Evolutionary conservation across 2,113 vertebrate genomes (phyloP).

Genomic region (Barnardius zonarius): DNA sequence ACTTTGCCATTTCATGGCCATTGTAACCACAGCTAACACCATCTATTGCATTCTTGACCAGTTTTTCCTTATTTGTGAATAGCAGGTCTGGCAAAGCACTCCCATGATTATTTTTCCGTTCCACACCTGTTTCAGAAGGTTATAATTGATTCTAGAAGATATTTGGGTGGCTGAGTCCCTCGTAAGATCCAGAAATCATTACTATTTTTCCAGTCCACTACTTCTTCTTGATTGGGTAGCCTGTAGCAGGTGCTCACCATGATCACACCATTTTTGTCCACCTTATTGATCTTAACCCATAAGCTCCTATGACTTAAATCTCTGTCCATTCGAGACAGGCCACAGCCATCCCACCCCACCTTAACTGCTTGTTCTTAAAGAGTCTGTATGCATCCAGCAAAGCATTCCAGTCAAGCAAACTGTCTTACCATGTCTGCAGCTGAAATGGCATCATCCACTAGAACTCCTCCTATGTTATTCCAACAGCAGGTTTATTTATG

Average conservation of each 20-base stretch:
- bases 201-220: neutral
- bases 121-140: neutral
- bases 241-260: neutral
- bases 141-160: neutral
- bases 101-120: neutral
- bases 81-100: neutral
- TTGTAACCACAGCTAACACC: neutral
- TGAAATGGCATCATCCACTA: neutral
- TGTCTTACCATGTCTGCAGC: neutral
- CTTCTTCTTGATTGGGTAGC: neutral
- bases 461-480: neutral
- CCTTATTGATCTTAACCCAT: neutral
- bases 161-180: neutral
- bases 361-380: neutral
- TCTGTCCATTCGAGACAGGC: neutral
- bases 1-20: neutral
- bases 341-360: neutral
- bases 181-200: neutral
- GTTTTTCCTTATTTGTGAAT: neutral
- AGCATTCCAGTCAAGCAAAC: neutral
- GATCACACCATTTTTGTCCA: neutral
- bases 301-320: neutral
- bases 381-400: neutral
- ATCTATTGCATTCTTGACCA: neutral
- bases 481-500: neutral